These are phyloP conservation scores for Creontiades dilutus DNA, from an alignment of 2,888 invertebrate genomes.

Conservation along the genomic window DNA sequence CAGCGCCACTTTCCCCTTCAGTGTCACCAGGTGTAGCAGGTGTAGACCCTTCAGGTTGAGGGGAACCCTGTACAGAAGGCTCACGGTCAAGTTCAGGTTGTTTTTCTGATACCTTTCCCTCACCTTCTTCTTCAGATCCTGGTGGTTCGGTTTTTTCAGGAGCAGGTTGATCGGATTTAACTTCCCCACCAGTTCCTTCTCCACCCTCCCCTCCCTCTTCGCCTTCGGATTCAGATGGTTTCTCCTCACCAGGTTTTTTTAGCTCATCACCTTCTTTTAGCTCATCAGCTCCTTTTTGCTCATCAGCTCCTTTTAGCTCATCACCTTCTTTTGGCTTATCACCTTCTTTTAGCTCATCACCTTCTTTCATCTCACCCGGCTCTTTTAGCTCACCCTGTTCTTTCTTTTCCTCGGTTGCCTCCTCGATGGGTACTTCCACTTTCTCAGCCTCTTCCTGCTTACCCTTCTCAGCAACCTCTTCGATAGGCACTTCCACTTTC, in stretches of 20 bases:
- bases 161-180: not conserved
- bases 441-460: not conserved
- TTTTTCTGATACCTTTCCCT: not conserved
- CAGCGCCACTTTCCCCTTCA: not conserved
- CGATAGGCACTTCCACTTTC: not conserved
- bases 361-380: no score
- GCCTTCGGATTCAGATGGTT: not conserved
- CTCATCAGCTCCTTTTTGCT: not conserved
- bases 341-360: not conserved
- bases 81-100: not conserved
- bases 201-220: not conserved
- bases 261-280: not conserved
- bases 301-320: not conserved
- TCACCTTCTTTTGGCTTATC: not conserved
- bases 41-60: not conserved
- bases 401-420: no score
- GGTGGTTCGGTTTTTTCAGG: not conserved
- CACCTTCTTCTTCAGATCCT: constrained; percentile 13
- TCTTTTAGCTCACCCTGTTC: no score
- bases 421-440: not conserved
- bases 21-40: not conserved
- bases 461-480: not conserved
- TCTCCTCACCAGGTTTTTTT: not conserved
- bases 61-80: not conserved
- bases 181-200: not conserved